A percentile compares a stretch with the other conserved stretches of the same genome.
These are phyloP conservation scores for Meriones psammophilus DNA, from an alignment of 2,797 vertebrate genomes.

Conservation along the genomic window DNA sequence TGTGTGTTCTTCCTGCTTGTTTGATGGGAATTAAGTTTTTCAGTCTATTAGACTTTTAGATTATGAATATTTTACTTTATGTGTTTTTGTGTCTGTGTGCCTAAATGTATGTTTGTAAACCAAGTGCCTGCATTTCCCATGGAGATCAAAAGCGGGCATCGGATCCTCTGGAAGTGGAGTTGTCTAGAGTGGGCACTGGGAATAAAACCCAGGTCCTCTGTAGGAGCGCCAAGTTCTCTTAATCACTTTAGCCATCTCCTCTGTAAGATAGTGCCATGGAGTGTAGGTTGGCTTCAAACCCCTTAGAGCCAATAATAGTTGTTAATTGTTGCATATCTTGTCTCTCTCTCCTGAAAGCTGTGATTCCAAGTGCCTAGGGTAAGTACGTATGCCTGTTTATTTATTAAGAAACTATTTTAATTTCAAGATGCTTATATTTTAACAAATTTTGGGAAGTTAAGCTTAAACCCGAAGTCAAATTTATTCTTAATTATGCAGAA, in stretches of 20 bases:
- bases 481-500: not conserved
- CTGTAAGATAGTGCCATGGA: not conserved
- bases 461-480: not conserved
- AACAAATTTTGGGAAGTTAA: not conserved
- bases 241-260: not conserved
- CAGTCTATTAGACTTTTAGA: not conserved
- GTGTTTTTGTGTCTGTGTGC: not conserved
- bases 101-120: not conserved
- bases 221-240: not conserved
- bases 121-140: not conserved
- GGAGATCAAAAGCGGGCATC: not conserved
- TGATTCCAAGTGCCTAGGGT: too few species aligned
- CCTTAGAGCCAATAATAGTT: not conserved
- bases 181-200: not conserved
- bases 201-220: not conserved
- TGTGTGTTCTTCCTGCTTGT: not conserved
- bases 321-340: not conserved
- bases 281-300: not conserved
- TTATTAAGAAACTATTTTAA: not conserved
- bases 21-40: not conserved
- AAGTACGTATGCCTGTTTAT: not conserved
- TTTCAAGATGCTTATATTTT: not conserved
- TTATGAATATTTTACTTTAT: not conserved
- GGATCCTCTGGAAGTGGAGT: not conserved
- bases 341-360: too few species aligned